phyloP scores from a whole-genome alignment of 2,888 invertebrate species.

The Epistrophe grossulariae region DNA sequence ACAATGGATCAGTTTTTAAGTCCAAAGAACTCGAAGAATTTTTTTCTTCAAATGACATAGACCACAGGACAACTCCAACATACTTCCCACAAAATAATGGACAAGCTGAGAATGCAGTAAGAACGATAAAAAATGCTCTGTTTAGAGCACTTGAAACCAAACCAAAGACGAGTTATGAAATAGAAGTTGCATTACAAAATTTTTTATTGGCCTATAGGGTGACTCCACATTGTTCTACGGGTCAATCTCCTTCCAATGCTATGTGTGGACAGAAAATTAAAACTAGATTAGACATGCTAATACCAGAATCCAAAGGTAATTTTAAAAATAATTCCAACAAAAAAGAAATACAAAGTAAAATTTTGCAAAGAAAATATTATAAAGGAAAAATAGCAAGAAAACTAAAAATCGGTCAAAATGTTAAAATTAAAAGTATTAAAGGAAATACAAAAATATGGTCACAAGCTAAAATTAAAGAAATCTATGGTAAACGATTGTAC shows the following conservation, averaged over 20 bases:
- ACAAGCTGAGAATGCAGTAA: constrained; percentile 7
- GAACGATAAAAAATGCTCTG: constrained; percentile 11
- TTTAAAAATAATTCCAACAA: not conserved
- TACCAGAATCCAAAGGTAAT: not conserved
- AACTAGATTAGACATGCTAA: constrained; percentile 10
- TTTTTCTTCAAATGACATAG: constrained; percentile 43
- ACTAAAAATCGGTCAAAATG: constrained; percentile 10
- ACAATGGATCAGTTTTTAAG: constrained; percentile 39
- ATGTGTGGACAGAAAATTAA: constrained; percentile 7
- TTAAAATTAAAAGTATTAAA: constrained; percentile 17
- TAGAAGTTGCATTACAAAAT: constrained; percentile 26
- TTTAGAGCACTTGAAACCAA: constrained; percentile 18
- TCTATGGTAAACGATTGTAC: constrained; percentile 1
- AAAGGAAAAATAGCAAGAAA: constrained; percentile 9
- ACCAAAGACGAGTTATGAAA: constrained; percentile 24
- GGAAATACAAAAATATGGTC: constrained; percentile 7
- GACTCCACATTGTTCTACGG: constrained; percentile 18
- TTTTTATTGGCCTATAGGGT: constrained; percentile 6
- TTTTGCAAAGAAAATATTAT: constrained; percentile 21
- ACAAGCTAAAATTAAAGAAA: constrained; percentile 18
- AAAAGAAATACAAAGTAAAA: constrained; percentile 10
- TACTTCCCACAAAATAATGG: constrained; percentile 35
- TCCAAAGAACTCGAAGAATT: constrained; percentile 32
- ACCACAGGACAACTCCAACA: constrained; percentile 40
- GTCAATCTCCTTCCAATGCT: constrained; percentile 6